Percentiles rank a stretch among this genome's conserved stretches.
These are phyloP conservation scores for Acanthis flammea DNA, from an alignment of 2,797 vertebrate genomes.

Conservation along the genomic window DNA sequence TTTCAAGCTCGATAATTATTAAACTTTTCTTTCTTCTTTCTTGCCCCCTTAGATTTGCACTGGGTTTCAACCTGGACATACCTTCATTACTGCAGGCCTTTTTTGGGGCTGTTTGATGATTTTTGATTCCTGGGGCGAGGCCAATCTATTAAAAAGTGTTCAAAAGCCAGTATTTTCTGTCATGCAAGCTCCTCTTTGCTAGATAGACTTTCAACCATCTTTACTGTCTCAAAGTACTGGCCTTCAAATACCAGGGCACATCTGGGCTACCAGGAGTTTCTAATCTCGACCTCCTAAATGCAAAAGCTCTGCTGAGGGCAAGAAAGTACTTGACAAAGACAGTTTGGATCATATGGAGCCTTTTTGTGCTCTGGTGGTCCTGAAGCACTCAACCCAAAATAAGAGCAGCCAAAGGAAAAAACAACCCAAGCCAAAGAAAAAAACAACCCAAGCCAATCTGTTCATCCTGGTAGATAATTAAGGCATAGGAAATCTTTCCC, in stretches of 20 bases:
- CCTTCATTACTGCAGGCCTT: not conserved
- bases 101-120: not conserved
- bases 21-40: not conserved
- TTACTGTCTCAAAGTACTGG: not conserved
- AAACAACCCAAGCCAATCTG: not conserved
- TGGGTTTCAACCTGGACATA: not conserved
- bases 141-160: not conserved
- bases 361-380: not conserved
- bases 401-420: not conserved
- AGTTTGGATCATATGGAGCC: not conserved
- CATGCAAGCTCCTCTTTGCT: not conserved
- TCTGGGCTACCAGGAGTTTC: not conserved
- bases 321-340: not conserved
- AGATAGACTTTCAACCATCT: not conserved
- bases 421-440: not conserved
- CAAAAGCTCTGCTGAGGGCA: not conserved
- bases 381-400: not conserved
- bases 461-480: not conserved
- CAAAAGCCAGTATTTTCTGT: not conserved
- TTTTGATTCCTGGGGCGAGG: not conserved
- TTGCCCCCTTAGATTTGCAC: not conserved
- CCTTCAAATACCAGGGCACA: not conserved
- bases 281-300: not conserved
- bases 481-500: not conserved
- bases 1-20: not conserved